Evolutionary conservation across 2,797 vertebrate species (phyloP).

Genomic region (Acropternis orthonyx): DNA sequence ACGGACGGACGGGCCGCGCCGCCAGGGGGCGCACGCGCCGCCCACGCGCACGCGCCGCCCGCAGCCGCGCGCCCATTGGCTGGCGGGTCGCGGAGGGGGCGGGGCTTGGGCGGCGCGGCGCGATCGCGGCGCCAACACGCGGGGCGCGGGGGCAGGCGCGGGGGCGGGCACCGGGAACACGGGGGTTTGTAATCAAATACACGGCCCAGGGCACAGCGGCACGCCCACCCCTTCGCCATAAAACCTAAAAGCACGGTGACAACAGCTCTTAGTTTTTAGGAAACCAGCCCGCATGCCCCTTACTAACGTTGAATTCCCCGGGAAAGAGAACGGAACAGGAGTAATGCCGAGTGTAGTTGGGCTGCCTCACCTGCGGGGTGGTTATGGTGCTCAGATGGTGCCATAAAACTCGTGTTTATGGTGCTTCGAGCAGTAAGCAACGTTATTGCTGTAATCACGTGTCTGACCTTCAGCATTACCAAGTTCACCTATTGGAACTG

Average conservation of each 20-base stretch:
- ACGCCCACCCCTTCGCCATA: neutral
- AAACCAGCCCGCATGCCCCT: no score
- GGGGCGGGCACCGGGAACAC: no score
- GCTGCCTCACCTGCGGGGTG: no score
- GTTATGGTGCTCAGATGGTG: no score
- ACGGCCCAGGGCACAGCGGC: neutral
- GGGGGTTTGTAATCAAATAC: no score
- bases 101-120: fast-evolving
- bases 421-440: neutral
- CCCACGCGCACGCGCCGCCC: neutral
- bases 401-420: fast-evolving
- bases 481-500: fast-evolving
- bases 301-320: neutral
- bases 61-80: neutral
- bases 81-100: neutral
- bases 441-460: fast-evolving
- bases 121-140: neutral
- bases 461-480: fast-evolving
- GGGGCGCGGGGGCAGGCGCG: no score
- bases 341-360: fast-evolving
- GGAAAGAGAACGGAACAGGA: neutral
- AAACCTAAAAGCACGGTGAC: neutral
- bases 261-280: neutral
- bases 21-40: neutral
- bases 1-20: no score